Evolutionary conservation across 2,888 invertebrate species (phyloP).

Genomic region (Perizoma flavofasciatum): DNA sequence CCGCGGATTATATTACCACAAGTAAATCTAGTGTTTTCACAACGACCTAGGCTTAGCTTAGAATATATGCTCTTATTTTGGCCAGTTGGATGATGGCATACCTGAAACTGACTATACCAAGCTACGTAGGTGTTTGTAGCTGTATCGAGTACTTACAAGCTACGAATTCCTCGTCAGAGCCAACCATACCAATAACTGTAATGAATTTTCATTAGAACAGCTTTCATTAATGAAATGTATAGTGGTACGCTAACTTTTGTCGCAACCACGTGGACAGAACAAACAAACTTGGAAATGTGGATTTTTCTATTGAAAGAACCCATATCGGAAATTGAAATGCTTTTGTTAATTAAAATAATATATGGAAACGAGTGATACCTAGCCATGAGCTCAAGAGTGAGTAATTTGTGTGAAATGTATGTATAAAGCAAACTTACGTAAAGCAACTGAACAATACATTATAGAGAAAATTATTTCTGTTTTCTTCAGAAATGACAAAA

Average conservation of each 20-base stretch:
- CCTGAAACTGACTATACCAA: slow-evolving; percentile 5
- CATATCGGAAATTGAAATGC: slow-evolving; percentile 15
- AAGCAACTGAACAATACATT: too few species aligned
- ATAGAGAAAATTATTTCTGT: too few species aligned
- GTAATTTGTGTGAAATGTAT: too few species aligned
- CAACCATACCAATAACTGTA: slow-evolving; percentile 25
- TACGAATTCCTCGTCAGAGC: slow-evolving; percentile 16
- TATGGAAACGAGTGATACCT: neutral
- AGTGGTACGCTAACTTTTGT: slow-evolving; percentile 31
- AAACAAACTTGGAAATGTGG: slow-evolving; percentile 20
- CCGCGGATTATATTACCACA: too few species aligned
- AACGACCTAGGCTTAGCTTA: too few species aligned
- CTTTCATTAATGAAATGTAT: slow-evolving; percentile 38
- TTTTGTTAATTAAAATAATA: neutral
- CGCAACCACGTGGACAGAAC: slow-evolving; percentile 23
- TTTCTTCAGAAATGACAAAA: neutral
- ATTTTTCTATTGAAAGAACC: slow-evolving; percentile 15
- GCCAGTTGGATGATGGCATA: too few species aligned
- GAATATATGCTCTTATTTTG: too few species aligned
- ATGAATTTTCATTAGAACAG: slow-evolving; percentile 33
- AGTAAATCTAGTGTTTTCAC: too few species aligned
- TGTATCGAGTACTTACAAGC: slow-evolving; percentile 6
- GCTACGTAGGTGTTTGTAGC: slow-evolving; percentile 4
- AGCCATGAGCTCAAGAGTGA: too few species aligned
- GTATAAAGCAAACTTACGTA: too few species aligned